A percentile compares a stretch with the other conserved stretches of the same genome.
Conservation (phyloP, 1,140 invertebrate species). For the Drosophila kepulauana region DNA sequence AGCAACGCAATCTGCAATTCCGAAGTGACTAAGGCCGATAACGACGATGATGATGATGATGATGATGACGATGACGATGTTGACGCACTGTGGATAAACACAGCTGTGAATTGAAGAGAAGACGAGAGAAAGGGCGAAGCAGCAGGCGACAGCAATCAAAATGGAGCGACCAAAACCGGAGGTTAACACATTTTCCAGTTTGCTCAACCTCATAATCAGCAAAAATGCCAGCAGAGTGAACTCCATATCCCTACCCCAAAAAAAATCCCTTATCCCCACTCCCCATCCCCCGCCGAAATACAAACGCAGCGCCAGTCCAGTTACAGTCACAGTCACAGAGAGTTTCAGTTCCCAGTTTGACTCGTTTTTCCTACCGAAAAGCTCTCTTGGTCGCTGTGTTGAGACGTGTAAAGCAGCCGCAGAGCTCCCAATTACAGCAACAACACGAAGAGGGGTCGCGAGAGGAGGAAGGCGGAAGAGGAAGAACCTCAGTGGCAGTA, state of each 20-base stretch:
- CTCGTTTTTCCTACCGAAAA: constrained; percentile 4
- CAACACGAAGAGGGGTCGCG: constrained; percentile 12
- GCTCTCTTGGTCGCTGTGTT: constrained; percentile 11
- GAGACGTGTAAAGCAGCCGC: constrained; percentile 48
- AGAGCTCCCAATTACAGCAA: constrained; percentile 35
- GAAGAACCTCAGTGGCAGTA: constrained; percentile 36
- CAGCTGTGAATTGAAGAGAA: constrained; percentile 1
- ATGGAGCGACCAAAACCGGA: constrained; percentile 47
- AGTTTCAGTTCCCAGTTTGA: constrained; percentile 27
- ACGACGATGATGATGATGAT: no score
- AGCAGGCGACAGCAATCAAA: constrained; percentile 27
- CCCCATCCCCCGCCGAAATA: neutral
- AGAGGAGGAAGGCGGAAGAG: neutral
- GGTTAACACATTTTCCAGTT: constrained; percentile 62
- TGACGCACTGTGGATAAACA: constrained; percentile 41
- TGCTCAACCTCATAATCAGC: constrained; percentile 65
- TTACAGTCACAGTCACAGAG: constrained; percentile 29
- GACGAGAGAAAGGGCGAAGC: neutral
- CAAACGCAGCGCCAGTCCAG: constrained; percentile 9
- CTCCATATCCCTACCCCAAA: neutral
- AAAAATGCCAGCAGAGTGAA: constrained; percentile 42
- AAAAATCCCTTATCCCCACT: neutral
- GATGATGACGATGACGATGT: neutral
- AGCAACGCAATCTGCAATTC: constrained; percentile 13
- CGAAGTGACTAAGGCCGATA: neutral